Evolutionary conservation across 2,888 invertebrate species (phyloP), one percentile per base, ranked within the genome.

Genomic region (Drosophila formosana): DNA sequence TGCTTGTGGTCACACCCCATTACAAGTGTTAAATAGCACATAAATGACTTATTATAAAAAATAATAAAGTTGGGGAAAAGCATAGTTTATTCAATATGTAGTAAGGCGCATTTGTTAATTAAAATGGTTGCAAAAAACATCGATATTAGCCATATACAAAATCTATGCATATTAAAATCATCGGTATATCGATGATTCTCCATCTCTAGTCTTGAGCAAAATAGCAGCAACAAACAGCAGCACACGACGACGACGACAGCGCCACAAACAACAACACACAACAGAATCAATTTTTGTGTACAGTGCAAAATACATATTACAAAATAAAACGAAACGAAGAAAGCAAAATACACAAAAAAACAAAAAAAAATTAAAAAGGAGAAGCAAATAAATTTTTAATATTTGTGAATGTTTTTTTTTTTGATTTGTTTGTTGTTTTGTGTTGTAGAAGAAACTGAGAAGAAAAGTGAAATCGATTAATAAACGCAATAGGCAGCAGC

Each of bases 381-480:
- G n/a, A 56, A 55, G 34, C 8, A 41, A 47, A 53, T 45, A 7
- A 32, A 32, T 18, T 43, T 43, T 25, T 30, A 56, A 52, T 11
- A 28, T 39, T 75, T 64, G 76, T 71, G 65, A 75, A 61, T 57
- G 65, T 30, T 65, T 53, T 57, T 74, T 72, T 49, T 47, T 52
- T 72, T 57, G 37, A n/a, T 37, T 37, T 37, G 37, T 63, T 65
- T 55, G 55, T 77, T 75, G 60, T 56, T 78, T 63, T 79, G 65
- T 61, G 73, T 72, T 60, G 62, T 58, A 72, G 47, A 51, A 55
- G 55, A 57, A 57, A 53, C 53, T 49, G 55, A 75, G 62, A 63
- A 76, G 66, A 78, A 80, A 83, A 87, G 81, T 80, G 77, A 82
- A 88, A 80, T 86, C 84, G 78, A 82, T 77, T 74, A 69, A 82